These are phyloP conservation scores for Thalassarche chlororhynchos DNA, from an alignment of 2,113 vertebrate genomes.

Conservation along the genomic window DNA sequence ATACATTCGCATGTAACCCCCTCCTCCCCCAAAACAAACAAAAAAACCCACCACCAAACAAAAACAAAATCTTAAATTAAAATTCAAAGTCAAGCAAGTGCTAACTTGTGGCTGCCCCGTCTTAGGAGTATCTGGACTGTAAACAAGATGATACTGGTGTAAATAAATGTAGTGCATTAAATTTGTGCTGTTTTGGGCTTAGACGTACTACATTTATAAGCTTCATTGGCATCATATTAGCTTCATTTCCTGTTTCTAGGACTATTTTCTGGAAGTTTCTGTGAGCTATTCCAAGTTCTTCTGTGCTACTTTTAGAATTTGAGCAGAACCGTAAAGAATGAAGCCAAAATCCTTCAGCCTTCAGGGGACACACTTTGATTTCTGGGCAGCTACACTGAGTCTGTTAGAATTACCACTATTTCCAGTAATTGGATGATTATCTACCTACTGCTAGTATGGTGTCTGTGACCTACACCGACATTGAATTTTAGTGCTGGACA, in stretches of 20 bases:
- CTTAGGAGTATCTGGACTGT: neutral
- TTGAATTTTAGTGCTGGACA: neutral
- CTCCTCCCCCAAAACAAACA: no score
- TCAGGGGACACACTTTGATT: neutral
- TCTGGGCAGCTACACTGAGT: neutral
- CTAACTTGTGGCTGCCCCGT: neutral
- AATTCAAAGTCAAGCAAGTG: neutral
- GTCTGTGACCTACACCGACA: neutral
- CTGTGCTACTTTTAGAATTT: neutral
- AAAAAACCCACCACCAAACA: neutral
- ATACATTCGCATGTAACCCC: neutral
- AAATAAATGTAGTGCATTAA: neutral
- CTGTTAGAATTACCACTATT: neutral
- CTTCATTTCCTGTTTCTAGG: neutral
- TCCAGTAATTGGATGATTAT: neutral
- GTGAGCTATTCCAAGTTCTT: neutral
- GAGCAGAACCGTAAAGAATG: neutral
- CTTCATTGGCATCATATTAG: neutral
- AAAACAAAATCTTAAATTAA: neutral
- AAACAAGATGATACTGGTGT: neutral
- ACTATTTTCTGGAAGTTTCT: neutral
- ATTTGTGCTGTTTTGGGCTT: neutral
- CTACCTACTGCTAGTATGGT: neutral
- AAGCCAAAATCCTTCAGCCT: neutral
- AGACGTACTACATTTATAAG: neutral